Conservation (phyloP, 2,888 invertebrate species). For the Noctua janthe region DNA sequence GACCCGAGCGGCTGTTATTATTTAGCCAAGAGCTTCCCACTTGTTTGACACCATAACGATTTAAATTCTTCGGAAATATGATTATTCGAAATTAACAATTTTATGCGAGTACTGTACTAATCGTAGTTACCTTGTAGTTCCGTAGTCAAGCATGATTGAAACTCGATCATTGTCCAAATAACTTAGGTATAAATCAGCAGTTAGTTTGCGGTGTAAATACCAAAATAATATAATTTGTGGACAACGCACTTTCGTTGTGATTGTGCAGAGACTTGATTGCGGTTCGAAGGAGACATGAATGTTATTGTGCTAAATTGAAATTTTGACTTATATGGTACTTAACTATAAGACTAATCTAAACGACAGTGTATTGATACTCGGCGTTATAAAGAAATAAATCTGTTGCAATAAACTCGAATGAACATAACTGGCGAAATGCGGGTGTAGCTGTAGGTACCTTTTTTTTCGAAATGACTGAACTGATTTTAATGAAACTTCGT, state of each 20-base stretch:
- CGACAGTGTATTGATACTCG: too few species aligned
- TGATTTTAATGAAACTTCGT: too few species aligned
- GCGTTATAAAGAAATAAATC: not conserved
- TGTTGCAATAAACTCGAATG: not conserved
- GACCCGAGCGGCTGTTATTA: too few species aligned
- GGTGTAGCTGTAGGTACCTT: too few species aligned
- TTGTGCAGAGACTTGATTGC: conserved; percentile 1
- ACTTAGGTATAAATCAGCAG: conserved; percentile 3
- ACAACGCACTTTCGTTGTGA: conserved; percentile 21
- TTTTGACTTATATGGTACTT: not conserved
- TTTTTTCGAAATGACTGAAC: too few species aligned
- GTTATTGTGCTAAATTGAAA: not conserved
- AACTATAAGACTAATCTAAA: too few species aligned
- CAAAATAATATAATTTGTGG: conserved; percentile 9
- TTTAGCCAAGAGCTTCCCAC: not conserved
- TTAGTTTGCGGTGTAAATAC: conserved; percentile 21
- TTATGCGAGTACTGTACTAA: not conserved
- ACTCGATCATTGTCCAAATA: conserved; percentile 28
- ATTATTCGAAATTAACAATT: not conserved
- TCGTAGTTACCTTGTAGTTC: not conserved
- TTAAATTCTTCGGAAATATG: not conserved
- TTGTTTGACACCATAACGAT: not conserved
- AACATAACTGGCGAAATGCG: too few species aligned
- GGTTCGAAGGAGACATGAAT: not conserved
- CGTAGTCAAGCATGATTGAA: conserved; percentile 8